Percentiles rank a stretch among this genome's conserved stretches.
phyloP scores from a whole-genome alignment of 2,888 invertebrate genomes.

The Chelonus formosanus region DNA sequence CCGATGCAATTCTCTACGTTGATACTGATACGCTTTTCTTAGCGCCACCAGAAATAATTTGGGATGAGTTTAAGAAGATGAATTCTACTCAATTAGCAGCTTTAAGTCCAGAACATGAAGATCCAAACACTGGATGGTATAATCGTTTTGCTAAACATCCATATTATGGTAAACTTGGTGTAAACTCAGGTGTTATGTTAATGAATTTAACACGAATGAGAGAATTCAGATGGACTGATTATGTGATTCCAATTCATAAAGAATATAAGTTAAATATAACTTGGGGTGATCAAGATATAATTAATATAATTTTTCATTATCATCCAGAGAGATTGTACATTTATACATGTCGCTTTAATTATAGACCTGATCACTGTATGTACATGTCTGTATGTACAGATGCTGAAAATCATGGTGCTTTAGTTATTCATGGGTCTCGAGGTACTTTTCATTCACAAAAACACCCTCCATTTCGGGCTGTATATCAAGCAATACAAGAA shows the following conservation, averaged over 20 bases:
- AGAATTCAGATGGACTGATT: conserved; percentile 83
- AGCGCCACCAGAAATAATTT: conserved; percentile 82
- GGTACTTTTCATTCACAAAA: conserved; percentile 86
- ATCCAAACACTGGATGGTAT: conserved; percentile 94
- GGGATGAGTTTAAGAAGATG: conserved; percentile 84
- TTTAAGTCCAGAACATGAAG: conserved; percentile 88
- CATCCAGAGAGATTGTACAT: conserved; percentile 82
- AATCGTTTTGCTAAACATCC: conserved; percentile 95
- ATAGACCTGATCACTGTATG: conserved; percentile 95
- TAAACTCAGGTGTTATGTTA: conserved; percentile 97
- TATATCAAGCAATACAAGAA: conserved; percentile 74
- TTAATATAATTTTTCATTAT: conserved; percentile 89
- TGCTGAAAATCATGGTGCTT: conserved; percentile 78
- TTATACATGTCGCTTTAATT: conserved; percentile 89
- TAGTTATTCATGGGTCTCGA: conserved; percentile 88
- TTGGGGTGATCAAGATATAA: conserved; percentile 98
- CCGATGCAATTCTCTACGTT: conserved; percentile 89
- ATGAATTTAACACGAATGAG: conserved; percentile 96
- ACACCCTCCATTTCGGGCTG: conserved; percentile 83
- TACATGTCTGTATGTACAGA: conserved; percentile 86
- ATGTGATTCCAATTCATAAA: conserved; percentile 84
- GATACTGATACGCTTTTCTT: conserved; percentile 93
- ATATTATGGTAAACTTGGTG: conserved; percentile 87
- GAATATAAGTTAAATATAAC: conserved; percentile 87
- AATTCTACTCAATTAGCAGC: conserved; percentile 88